phyloP scores from a whole-genome alignment of 2,113 vertebrate genomes.

The Aplodontia rufa region DNA sequence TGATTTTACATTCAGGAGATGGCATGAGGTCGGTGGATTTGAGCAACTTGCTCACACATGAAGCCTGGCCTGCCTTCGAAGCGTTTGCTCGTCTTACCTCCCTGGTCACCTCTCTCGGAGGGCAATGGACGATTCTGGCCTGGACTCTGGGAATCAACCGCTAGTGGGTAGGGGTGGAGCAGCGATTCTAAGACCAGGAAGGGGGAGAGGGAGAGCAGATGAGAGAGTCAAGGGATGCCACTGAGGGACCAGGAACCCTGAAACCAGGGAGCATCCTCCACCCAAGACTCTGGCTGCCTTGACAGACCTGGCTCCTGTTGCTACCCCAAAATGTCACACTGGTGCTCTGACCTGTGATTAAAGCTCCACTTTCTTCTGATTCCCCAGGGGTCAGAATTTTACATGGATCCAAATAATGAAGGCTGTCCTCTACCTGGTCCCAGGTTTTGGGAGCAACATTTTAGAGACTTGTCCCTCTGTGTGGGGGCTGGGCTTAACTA shows the following conservation, averaged over 20 bases:
- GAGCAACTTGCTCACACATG: too few species aligned
- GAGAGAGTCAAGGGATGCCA: not conserved
- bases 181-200: not conserved
- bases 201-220: not conserved
- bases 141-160: not conserved
- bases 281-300: not conserved
- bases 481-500: not conserved
- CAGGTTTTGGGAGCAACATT: not conserved
- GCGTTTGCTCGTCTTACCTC: too few species aligned
- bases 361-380: constrained; percentile 3
- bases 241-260: not conserved
- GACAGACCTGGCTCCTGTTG: not conserved
- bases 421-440: not conserved
- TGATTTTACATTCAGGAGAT: too few species aligned
- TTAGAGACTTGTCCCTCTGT: not conserved
- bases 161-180: not conserved
- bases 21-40: too few species aligned
- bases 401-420: not conserved
- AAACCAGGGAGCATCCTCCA: not conserved
- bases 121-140: not conserved
- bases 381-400: constrained; percentile 8
- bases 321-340: not conserved
- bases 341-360: constrained; percentile 7
- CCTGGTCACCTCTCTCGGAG: not conserved
- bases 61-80: too few species aligned